Percentiles rank a stretch among this genome's conserved stretches.
Conservation (phyloP, 1,140 invertebrate genomes). For the Coptotermes formosanus region DNA sequence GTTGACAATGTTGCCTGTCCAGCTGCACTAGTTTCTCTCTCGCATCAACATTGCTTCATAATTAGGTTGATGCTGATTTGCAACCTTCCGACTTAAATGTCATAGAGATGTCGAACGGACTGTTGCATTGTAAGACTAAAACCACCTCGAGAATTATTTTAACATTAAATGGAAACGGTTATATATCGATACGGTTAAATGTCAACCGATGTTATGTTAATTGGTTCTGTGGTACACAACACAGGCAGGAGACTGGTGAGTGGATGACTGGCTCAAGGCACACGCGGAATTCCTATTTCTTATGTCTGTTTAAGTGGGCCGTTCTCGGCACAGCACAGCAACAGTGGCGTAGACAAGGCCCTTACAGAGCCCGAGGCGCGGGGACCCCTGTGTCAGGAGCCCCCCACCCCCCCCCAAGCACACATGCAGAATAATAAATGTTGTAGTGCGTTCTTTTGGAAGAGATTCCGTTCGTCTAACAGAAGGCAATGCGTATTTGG, state of each 20-base stretch:
- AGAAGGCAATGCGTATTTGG: too few species aligned
- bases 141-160: not conserved
- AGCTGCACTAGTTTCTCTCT: not conserved
- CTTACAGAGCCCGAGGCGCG: too few species aligned
- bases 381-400: too few species aligned
- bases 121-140: not conserved
- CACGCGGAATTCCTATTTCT: too few species aligned
- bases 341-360: too few species aligned
- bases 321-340: too few species aligned
- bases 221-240: not conserved
- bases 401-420: too few species aligned
- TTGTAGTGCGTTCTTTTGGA: too few species aligned
- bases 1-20: not conserved
- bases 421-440: too few species aligned
- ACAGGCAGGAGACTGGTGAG: not conserved
- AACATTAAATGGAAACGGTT: constrained; percentile 4
- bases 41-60: not conserved
- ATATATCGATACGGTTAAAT: constrained; percentile 1
- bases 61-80: not conserved
- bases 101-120: not conserved
- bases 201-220: constrained; percentile 16
- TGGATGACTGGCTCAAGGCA: not conserved
- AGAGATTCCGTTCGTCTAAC: too few species aligned
- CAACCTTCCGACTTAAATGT: not conserved
- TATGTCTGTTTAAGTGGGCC: too few species aligned